These are phyloP conservation scores for Callithrix jacchus DNA, from an alignment of 2,113 vertebrate genomes.

Conservation along the genomic window DNA sequence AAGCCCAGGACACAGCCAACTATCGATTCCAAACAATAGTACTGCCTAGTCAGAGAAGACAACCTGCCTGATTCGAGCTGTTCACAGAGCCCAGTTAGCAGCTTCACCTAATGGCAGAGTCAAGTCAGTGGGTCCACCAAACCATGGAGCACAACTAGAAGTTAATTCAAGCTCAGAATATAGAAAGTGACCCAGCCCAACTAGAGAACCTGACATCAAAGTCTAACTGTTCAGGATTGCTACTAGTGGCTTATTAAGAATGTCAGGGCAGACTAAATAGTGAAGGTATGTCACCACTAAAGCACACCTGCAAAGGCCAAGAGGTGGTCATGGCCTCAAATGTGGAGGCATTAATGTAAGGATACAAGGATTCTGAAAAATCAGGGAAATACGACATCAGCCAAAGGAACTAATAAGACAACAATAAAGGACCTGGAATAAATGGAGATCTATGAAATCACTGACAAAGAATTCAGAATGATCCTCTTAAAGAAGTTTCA, in stretches of 20 bases:
- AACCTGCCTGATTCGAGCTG: neutral
- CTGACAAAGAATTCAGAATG: neutral
- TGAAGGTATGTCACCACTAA: neutral
- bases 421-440: neutral
- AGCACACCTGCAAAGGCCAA: neutral
- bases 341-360: neutral
- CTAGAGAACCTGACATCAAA: neutral
- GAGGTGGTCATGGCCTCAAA: neutral
- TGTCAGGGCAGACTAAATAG: neutral
- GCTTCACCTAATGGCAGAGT: neutral
- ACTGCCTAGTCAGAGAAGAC: neutral
- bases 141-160: neutral
- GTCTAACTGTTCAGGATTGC: neutral
- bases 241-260: neutral
- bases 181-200: neutral
- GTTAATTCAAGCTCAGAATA: neutral
- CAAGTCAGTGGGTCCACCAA: neutral
- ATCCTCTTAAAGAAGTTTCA: neutral
- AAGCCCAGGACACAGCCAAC: neutral
- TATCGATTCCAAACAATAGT: neutral
- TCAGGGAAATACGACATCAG: neutral
- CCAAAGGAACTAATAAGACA: neutral
- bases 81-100: neutral
- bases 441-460: neutral
- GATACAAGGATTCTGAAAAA: neutral